A percentile compares a stretch with the other conserved stretches of the same genome.
Evolutionary conservation across 2,888 invertebrate genomes (phyloP).

Genomic region (Nemoura dubitans): DNA sequence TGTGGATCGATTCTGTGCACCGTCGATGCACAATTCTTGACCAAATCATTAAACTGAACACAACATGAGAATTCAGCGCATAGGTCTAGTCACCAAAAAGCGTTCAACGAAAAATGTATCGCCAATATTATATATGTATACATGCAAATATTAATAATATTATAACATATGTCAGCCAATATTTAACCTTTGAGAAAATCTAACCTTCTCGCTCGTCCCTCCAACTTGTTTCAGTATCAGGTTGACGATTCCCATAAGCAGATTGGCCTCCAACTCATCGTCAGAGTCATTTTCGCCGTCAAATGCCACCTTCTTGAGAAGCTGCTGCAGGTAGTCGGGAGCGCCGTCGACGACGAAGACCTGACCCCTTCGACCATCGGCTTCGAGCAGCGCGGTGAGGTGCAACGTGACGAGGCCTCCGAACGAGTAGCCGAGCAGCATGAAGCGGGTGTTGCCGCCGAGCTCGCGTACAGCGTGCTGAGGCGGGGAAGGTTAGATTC

Average conservation of each 20-base stretch:
- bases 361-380: neutral
- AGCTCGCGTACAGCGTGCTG: neutral
- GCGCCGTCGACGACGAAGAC: constrained; percentile 1
- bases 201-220: neutral
- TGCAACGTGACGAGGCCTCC: neutral
- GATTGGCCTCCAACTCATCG: neutral
- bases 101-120: too few relatives aligned
- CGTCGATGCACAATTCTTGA: too few relatives aligned
- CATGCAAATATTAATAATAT: too few relatives aligned
- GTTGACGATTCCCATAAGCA: neutral
- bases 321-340: neutral
- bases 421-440: constrained; percentile 26
- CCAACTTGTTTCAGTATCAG: neutral
- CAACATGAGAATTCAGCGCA: too few relatives aligned
- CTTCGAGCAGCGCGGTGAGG: constrained; percentile 13
- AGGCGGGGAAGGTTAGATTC: too few relatives aligned
- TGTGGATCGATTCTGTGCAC: too few relatives aligned
- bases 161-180: too few relatives aligned
- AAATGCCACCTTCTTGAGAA: neutral
- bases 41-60: too few relatives aligned
- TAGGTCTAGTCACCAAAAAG: too few relatives aligned
- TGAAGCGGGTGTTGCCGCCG: neutral
- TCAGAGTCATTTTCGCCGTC: neutral
- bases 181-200: neutral
- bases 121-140: too few relatives aligned